phyloP scores from a whole-genome alignment of 2,113 vertebrate genomes.

The Sminthopsis crassicaudata region DNA sequence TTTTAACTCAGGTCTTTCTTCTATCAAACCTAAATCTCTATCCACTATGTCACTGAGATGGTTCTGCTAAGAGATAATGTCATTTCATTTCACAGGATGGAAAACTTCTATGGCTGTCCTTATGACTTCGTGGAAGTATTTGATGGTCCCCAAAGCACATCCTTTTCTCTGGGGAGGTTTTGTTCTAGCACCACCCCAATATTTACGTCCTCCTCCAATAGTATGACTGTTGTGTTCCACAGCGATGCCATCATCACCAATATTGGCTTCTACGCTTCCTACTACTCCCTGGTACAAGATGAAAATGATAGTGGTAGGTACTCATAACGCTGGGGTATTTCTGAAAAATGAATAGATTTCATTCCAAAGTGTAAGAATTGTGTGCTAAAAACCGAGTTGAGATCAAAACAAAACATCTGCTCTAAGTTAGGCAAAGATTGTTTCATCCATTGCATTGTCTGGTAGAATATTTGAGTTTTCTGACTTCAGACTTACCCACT shows the following conservation, averaged over 20 bases:
- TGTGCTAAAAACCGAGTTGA: neutral
- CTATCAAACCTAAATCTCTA: neutral
- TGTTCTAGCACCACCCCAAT: conserved; percentile 53
- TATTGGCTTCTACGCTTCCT: conserved; percentile 66
- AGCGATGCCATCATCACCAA: conserved; percentile 56
- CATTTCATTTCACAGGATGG: conserved; percentile 56
- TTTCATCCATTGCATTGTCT: neutral
- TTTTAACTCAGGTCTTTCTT: neutral
- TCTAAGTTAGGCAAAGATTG: neutral
- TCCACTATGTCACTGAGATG: neutral
- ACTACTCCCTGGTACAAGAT: conserved; percentile 54
- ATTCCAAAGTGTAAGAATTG: neutral
- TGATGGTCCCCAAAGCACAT: conserved; percentile 54
- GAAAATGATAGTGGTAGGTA: conserved; percentile 54
- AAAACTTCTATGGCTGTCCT: conserved; percentile 62
- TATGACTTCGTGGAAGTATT: conserved; percentile 76
- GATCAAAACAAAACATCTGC: neutral
- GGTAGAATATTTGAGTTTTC: neutral
- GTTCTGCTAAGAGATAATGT: neutral
- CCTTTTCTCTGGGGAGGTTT: conserved; percentile 60
- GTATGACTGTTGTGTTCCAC: conserved; percentile 63
- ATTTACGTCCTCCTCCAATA: conserved; percentile 72
- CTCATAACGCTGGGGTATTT: neutral
- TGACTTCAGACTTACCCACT: neutral
- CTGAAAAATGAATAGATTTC: neutral